These are phyloP conservation scores for Manis crassicaudata DNA, from an alignment of 2,797 vertebrate species.

Conservation along the genomic window DNA sequence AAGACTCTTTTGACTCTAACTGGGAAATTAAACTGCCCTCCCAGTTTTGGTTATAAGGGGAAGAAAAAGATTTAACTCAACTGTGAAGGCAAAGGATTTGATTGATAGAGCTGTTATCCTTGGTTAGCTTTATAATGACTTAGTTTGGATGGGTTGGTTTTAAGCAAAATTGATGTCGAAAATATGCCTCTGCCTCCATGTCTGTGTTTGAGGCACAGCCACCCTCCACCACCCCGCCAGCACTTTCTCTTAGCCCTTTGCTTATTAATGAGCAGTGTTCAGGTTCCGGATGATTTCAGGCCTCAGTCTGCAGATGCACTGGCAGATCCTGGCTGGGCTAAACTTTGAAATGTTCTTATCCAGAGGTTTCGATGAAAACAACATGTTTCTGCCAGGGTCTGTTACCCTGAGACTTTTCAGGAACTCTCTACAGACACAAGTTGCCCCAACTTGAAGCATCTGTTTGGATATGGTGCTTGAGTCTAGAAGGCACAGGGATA, in stretches of 20 bases:
- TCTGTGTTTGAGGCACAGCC: constrained; percentile 66
- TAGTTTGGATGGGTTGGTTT: constrained; percentile 55
- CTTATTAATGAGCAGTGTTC: constrained; percentile 72
- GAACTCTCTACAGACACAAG: background rate
- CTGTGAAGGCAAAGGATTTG: constrained; percentile 51
- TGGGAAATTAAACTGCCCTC: constrained; percentile 57
- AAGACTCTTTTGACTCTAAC: constrained; percentile 40
- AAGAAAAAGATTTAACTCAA: constrained; percentile 70
- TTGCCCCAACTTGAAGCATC: background rate
- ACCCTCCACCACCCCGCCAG: constrained; percentile 53
- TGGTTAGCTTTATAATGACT: constrained; percentile 77
- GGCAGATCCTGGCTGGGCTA: constrained; percentile 71
- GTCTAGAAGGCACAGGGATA: background rate
- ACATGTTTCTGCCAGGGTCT: constrained; percentile 68
- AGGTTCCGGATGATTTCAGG: constrained; percentile 74
- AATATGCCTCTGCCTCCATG: constrained; percentile 40
- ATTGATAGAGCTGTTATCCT: constrained; percentile 80
- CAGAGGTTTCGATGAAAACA: constrained; percentile 76
- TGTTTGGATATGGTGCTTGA: background rate
- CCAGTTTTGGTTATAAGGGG: constrained; percentile 56
- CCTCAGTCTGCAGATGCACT: constrained; percentile 55
- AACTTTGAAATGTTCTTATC: constrained; percentile 71
- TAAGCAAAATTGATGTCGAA: constrained; percentile 67
- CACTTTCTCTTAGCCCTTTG: constrained; percentile 62
- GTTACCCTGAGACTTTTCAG: background rate